phyloP scores from a whole-genome alignment of 2,888 invertebrate genomes.

The Agrilus mali region DNA sequence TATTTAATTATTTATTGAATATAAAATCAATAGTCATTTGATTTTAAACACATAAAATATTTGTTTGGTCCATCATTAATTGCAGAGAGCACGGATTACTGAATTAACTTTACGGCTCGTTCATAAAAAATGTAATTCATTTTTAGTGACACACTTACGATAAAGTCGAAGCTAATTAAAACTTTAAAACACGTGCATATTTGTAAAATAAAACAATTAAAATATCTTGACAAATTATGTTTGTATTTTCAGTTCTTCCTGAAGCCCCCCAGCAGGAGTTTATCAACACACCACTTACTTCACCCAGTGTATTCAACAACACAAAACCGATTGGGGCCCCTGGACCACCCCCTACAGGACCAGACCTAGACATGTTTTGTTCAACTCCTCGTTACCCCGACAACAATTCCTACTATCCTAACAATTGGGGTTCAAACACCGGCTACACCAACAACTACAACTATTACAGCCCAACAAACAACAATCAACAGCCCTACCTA shows the following conservation, averaged over 20 bases:
- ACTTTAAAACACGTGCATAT: too few species aligned
- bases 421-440: conserved; percentile 36
- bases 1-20: too few species aligned
- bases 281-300: conserved; percentile 27
- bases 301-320: conserved; percentile 27
- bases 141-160: too few species aligned
- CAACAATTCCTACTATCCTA: conserved; percentile 42
- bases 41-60: too few species aligned
- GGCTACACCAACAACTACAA: conserved; percentile 37
- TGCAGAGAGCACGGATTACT: too few species aligned
- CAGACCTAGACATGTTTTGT: conserved; percentile 26
- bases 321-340: conserved; percentile 14
- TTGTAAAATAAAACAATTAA: too few species aligned
- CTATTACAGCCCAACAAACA: conserved; percentile 51
- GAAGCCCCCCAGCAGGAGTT: conserved; percentile 27
- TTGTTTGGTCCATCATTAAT: too few species aligned
- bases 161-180: too few species aligned
- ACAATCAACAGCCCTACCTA: conserved; percentile 48
- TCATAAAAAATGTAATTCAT: too few species aligned
- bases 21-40: too few species aligned
- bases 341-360: conserved; percentile 9
- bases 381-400: conserved; percentile 30
- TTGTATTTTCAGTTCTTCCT: conserved; percentile 25
- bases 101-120: too few species aligned
- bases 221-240: too few species aligned